Evolutionary conservation across 1,140 invertebrate genomes (phyloP).

Genomic region (Arion vulgaris): DNA sequence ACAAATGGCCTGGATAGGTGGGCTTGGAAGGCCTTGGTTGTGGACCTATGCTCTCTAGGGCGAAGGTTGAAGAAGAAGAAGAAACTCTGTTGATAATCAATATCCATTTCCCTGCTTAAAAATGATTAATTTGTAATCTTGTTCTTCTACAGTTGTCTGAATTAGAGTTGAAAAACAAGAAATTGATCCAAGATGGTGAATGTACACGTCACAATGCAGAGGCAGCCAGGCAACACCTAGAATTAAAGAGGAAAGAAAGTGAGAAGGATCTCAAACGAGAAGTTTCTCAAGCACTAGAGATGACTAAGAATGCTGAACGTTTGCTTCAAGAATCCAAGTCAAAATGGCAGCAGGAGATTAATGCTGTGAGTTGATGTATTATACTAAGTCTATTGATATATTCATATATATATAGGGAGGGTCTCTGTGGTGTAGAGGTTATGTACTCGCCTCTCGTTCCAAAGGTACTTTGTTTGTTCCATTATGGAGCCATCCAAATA

Average conservation of each 20-base stretch:
- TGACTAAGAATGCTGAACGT: slow-evolving; percentile 1
- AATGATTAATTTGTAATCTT: background rate
- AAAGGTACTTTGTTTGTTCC: too few species aligned
- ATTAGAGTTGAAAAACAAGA: slow-evolving; percentile 47
- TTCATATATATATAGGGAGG: too few species aligned
- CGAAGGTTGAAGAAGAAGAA: too few species aligned
- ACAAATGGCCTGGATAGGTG: too few species aligned
- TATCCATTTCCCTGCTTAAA: too few species aligned
- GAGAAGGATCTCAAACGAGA: slow-evolving; percentile 44
- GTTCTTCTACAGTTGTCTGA: slow-evolving; percentile 36
- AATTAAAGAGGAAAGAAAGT: slow-evolving; percentile 39
- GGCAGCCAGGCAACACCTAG: slow-evolving; percentile 31
- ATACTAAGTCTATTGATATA: too few species aligned
- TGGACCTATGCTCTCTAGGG: too few species aligned
- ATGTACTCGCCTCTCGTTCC: too few species aligned
- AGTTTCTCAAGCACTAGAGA: slow-evolving; percentile 38
- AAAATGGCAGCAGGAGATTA: slow-evolving; percentile 41
- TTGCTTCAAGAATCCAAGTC: slow-evolving; percentile 37
- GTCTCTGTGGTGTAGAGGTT: too few species aligned
- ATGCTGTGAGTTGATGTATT: slow-evolving; percentile 31
- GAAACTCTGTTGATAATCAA: too few species aligned
- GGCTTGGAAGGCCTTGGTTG: too few species aligned
- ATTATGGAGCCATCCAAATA: too few species aligned
- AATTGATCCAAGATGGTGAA: slow-evolving; percentile 41
- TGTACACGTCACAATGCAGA: slow-evolving; percentile 37